Percentiles rank a stretch among this genome's conserved stretches.
These are phyloP conservation scores for Sepioteuthis lessoniana DNA, from an alignment of 2,888 invertebrate species.

Conservation along the genomic window DNA sequence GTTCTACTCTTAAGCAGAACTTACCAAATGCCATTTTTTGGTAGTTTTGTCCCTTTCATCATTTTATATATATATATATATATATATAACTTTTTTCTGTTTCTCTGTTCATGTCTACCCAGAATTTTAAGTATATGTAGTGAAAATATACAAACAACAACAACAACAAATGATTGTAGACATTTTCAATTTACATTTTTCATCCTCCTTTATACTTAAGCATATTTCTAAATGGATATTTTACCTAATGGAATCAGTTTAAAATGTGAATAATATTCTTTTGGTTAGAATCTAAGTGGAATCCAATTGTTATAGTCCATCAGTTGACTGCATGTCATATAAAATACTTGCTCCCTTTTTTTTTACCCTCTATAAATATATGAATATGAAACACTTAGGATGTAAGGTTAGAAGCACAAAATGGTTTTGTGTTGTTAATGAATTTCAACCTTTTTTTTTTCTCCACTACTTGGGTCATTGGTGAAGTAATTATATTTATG, in stretches of 20 bases:
- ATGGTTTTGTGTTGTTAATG: not conserved
- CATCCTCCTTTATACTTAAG: not conserved
- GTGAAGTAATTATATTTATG: not conserved
- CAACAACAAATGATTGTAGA: not conserved
- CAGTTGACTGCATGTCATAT: not conserved
- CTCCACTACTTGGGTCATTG: not conserved
- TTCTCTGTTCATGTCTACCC: not conserved
- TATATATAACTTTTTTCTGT: not conserved
- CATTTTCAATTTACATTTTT: not conserved
- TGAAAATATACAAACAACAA: not conserved
- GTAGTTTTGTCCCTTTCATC: not conserved
- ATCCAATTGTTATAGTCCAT: not conserved
- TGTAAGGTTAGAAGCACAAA: not conserved
- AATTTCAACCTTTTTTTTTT: not conserved
- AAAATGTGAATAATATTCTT: not conserved
- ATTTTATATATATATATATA: not conserved
- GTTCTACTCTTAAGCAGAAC: not conserved
- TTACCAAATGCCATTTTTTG: not conserved
- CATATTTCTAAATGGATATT: not conserved
- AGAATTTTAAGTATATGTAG: not conserved
- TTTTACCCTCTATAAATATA: not conserved
- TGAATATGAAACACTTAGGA: not conserved
- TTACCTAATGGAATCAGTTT: not conserved
- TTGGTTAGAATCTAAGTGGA: not conserved
- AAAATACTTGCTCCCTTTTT: not conserved